Percentiles rank a stretch among this genome's conserved stretches.
Conservation (phyloP, 2,797 vertebrate genomes). For the Platyrinchus mystaceus region DNA sequence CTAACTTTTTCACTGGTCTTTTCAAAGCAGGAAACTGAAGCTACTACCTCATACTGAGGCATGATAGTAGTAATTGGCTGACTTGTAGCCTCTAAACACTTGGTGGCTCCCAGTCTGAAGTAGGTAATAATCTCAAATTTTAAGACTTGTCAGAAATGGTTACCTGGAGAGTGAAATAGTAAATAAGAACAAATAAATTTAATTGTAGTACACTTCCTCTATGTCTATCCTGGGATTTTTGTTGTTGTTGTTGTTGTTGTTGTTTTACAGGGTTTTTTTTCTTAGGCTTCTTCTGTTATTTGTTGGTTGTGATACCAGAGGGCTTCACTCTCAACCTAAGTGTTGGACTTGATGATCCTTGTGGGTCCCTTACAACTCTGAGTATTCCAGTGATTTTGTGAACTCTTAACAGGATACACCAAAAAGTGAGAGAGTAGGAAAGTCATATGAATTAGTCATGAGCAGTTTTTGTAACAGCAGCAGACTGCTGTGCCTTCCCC, state of each 20-base stretch:
- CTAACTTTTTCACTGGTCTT: neutral
- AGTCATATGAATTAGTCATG: neutral
- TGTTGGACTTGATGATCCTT: neutral
- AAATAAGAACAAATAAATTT: constrained; percentile 33
- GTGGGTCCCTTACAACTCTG: neutral
- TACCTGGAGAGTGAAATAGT: neutral
- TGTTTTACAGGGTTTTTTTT: neutral
- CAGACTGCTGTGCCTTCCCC: neutral
- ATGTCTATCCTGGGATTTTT: neutral
- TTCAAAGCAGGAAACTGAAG: constrained; percentile 36
- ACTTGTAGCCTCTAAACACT: neutral
- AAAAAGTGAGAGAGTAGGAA: neutral
- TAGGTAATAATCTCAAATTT: neutral
- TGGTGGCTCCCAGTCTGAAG: neutral
- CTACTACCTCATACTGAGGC: constrained; percentile 52
- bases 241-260: neutral
- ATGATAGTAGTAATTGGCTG: neutral
- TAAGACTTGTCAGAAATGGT: neutral
- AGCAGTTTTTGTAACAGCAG: neutral
- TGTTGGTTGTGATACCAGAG: neutral
- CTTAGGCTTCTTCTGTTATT: neutral
- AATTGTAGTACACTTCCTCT: neutral
- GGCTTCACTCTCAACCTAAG: neutral
- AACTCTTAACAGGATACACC: neutral
- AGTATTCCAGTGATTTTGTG: neutral